Conservation (phyloP, 1,140 invertebrate species). For the Melanaphis sacchari region DNA sequence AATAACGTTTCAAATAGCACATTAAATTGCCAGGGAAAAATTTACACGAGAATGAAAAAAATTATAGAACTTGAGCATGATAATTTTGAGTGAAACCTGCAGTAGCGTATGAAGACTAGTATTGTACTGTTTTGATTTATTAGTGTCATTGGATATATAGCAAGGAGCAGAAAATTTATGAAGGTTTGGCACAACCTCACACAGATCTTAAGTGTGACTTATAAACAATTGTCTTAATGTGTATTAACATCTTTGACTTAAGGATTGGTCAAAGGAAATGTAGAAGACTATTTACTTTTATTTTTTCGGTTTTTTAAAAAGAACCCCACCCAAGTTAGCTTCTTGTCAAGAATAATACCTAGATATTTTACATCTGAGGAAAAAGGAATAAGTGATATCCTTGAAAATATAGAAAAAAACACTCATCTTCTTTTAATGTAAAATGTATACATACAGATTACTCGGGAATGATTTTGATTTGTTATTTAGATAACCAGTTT, state of each 20-base stretch:
- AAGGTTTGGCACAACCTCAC: not conserved
- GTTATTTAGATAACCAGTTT: not conserved
- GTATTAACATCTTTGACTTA: not conserved
- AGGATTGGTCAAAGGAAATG: not conserved
- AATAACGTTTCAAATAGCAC: not conserved
- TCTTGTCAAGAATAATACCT: not conserved
- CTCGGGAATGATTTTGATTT: not conserved
- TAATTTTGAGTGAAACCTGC: too few relatives aligned
- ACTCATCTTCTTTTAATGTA: not conserved
- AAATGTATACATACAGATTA: not conserved
- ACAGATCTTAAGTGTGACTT: not conserved
- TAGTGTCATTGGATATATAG: not conserved
- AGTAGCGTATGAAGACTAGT: too few relatives aligned
- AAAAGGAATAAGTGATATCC: not conserved
- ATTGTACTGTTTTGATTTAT: too few relatives aligned
- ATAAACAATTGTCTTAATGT: not conserved
- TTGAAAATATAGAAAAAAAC: not conserved
- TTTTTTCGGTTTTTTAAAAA: too few relatives aligned
- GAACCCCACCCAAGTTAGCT: not conserved
- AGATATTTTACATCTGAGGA: not conserved
- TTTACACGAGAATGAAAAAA: not conserved
- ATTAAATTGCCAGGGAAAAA: not conserved
- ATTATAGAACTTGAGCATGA: too few relatives aligned
- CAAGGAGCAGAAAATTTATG: not conserved
- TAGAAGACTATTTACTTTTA: not conserved